These are phyloP conservation scores for Ammodytes dubius DNA, from an alignment of 2,113 vertebrate species.

Conservation along the genomic window DNA sequence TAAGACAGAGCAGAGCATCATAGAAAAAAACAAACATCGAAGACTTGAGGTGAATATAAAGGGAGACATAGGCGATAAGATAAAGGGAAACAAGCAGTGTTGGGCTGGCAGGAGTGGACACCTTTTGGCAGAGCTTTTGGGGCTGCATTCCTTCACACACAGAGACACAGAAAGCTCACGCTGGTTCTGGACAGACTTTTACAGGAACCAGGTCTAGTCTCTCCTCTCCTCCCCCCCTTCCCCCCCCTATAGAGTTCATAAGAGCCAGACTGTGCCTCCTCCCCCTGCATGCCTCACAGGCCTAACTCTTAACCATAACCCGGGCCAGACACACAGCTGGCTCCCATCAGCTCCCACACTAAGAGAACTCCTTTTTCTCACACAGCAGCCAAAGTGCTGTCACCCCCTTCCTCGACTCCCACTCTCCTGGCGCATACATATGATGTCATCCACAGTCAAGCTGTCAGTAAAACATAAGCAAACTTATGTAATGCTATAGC, in stretches of 20 bases:
- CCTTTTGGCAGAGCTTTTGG: constrained; percentile 58
- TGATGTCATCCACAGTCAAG: constrained; percentile 39
- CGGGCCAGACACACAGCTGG: constrained; percentile 69
- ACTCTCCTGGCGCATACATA: constrained; percentile 22
- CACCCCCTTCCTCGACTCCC: constrained; percentile 38
- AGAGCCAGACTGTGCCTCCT: constrained; percentile 44
- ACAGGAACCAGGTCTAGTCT: constrained; percentile 36
- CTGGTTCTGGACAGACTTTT: constrained; percentile 53
- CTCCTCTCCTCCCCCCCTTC: constrained; percentile 25
- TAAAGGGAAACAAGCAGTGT: neutral
- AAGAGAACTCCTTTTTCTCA: constrained; percentile 51
- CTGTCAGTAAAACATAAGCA: neutral
- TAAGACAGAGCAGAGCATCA: neutral
- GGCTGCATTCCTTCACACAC: constrained; percentile 67
- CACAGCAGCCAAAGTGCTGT: constrained; percentile 47
- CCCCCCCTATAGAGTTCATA: constrained; percentile 28
- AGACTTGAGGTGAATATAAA: constrained; percentile 13
- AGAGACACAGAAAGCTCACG: constrained; percentile 48
- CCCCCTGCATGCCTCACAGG: constrained; percentile 40
- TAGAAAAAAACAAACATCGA: neutral
- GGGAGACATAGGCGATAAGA: constrained; percentile 16
- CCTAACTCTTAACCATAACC: constrained; percentile 41
- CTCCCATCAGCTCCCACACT: constrained; percentile 70
- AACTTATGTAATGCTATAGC: constrained; percentile 10
- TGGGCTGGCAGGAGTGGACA: constrained; percentile 35